Evolutionary conservation across 2,888 invertebrate genomes (phyloP).

Genomic region (Bibio marci): DNA sequence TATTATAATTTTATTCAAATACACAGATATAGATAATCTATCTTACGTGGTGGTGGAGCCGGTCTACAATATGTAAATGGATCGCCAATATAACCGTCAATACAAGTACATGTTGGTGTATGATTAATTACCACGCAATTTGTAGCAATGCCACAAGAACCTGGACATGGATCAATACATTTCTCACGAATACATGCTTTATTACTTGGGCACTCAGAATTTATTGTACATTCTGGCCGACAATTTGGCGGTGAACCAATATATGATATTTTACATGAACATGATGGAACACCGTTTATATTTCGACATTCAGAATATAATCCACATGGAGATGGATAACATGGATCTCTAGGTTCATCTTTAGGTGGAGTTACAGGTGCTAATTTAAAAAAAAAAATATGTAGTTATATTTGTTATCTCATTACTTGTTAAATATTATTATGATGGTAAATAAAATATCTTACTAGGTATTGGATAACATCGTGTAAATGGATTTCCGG

Average conservation of each 20-base stretch:
- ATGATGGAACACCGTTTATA: conserved; percentile 40
- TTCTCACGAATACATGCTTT: conserved; percentile 59
- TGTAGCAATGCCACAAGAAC: conserved; percentile 51
- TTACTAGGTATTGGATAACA: conserved; percentile 39
- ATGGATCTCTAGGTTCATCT: conserved; percentile 30
- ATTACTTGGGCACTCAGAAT: conserved; percentile 57
- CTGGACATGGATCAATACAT: conserved; percentile 67
- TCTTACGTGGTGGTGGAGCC: not conserved
- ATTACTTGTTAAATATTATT: no score
- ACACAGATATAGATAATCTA: conserved; percentile 13
- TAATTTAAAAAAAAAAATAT: conserved; percentile 12
- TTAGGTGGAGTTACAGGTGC: conserved; percentile 14
- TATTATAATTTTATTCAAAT: not conserved
- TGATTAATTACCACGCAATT: conserved; percentile 51
- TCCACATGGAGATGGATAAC: conserved; percentile 47
- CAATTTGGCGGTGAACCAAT: conserved; percentile 55
- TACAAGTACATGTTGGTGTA: conserved; percentile 55
- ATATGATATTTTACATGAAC: conserved; percentile 44
- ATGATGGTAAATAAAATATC: no score
- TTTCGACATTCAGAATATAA: conserved; percentile 46
- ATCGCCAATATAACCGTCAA: conserved; percentile 53
- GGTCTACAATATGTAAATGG: conserved; percentile 41
- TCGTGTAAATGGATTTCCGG: conserved; percentile 58
- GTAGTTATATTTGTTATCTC: no score
- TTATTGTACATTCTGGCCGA: conserved; percentile 51